Base-by-base conservation (phyloP, 2,888 invertebrate species). In the Torymus tubicola region DNA sequence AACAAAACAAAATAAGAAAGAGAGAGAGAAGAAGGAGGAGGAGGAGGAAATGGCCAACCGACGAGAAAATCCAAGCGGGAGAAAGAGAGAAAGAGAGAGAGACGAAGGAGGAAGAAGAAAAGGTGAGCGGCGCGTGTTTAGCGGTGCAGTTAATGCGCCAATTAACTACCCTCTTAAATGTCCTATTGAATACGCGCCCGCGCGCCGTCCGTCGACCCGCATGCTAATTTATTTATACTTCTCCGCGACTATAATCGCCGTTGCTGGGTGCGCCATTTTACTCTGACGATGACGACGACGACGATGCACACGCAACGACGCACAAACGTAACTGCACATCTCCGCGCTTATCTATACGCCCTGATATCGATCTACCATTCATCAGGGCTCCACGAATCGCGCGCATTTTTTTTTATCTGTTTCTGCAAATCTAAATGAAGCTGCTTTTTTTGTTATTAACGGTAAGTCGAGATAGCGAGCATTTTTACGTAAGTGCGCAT, bases 81-180 rank as follows among this genome's bases (percentile, higher is more conserved):
- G 24, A 24, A 24, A 13, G 60, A 13, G 55, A 57, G 63, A 31
- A 70, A 72, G 65, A 71, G 65, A 75, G 70, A 76, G 79, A 21
- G 58, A 57, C 52, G 71, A 21, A 61, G 61, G 64, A 68, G 70
- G 68, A 60, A 31, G 52, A 71, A 76, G 24, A 55, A 65, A 58
- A 74, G 68, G 64, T 42, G 77, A 67, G 64, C 24, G 3, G 24
- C 61, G 81, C 71, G 80, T 72, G 82, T 82, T 80, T 83, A 83
- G 75, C 80, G 72, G 80, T 60, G 78, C 74, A 83, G 81, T 85
- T 86, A 84, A 84, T 84, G 79, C 83, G 82, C 82, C 85, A 84
- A 86, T 86, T 85, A 85, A 84, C 84, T 82, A 82, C 79, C 77
- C 74, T 81, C 81, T 86, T 83, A 82, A 84, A 84, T 75, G 81